These are phyloP conservation scores for Sinocyclocheilus rhinocerous DNA, from an alignment of 2,113 vertebrate genomes.

Conservation along the genomic window DNA sequence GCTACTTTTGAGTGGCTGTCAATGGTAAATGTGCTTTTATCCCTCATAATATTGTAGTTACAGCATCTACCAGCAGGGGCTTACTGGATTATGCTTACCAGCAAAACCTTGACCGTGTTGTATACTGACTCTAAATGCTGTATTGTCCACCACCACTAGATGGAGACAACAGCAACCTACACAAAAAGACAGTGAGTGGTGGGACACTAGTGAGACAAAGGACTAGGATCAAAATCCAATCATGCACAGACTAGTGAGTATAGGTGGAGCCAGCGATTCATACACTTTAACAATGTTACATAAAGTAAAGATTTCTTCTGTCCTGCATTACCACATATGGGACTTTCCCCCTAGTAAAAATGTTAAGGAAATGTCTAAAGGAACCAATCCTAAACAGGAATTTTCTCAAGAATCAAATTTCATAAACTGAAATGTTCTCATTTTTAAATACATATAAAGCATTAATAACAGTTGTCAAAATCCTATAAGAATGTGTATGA, in stretches of 20 bases:
- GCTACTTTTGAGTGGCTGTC: too few relatives aligned
- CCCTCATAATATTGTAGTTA: background rate
- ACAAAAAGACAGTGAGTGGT: background rate
- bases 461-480: too few relatives aligned
- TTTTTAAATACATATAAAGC: too few relatives aligned
- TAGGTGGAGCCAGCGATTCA: background rate
- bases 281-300: background rate
- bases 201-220: background rate
- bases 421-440: too few relatives aligned
- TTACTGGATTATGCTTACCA: background rate
- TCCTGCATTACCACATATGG: background rate
- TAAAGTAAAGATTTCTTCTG: background rate
- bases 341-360: background rate
- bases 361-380: too few relatives aligned
- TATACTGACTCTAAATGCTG: background rate
- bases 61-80: background rate
- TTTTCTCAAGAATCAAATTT: too few relatives aligned
- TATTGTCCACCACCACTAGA: conserved; percentile 25
- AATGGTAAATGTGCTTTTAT: too few relatives aligned
- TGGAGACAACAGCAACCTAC: background rate
- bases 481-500: too few relatives aligned
- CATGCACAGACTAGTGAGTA: background rate
- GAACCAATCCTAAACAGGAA: too few relatives aligned
- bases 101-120: background rate
- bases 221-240: background rate